phyloP scores from a whole-genome alignment of 2,797 vertebrate species.

The Coreius guichenoti region DNA sequence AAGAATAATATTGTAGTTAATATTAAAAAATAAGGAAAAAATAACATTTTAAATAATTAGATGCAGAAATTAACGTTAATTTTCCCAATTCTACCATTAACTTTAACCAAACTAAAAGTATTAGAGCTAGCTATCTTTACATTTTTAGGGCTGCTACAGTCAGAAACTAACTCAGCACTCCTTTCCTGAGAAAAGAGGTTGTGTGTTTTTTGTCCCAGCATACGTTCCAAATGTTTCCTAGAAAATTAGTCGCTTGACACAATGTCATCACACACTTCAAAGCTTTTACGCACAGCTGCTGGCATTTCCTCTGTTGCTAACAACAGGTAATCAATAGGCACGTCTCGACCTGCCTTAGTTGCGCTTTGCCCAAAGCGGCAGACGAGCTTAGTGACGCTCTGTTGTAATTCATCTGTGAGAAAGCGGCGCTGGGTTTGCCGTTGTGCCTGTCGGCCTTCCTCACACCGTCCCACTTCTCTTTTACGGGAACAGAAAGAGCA shows the following conservation, averaged over 20 bases:
- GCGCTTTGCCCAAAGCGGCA: slow-evolving; percentile 64
- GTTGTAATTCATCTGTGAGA: slow-evolving; percentile 37
- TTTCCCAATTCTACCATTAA: background rate
- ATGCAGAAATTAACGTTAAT: background rate
- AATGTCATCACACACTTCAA: slow-evolving; percentile 57
- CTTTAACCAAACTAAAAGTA: background rate
- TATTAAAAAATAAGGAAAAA: background rate
- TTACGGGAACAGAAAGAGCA: slow-evolving; percentile 12
- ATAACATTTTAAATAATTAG: background rate
- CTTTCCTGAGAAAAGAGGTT: background rate
- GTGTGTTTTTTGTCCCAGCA: background rate
- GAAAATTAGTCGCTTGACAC: slow-evolving; percentile 17
- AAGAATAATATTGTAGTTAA: background rate
- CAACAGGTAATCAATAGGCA: slow-evolving; percentile 75
- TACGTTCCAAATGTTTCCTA: slow-evolving; percentile 7
- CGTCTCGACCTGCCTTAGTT: slow-evolving; percentile 71
- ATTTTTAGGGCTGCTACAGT: background rate
- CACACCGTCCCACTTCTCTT: slow-evolving; percentile 25
- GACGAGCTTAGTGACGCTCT: slow-evolving; percentile 44
- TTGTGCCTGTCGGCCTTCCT: slow-evolving; percentile 21
- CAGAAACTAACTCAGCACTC: background rate
- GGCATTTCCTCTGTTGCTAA: slow-evolving; percentile 71
- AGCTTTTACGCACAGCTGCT: slow-evolving; percentile 68
- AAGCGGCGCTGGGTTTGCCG: slow-evolving; percentile 11
- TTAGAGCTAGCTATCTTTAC: too few relatives aligned